A percentile compares a stretch with the other conserved stretches of the same genome.
These are phyloP conservation scores for Fulica atra DNA, from an alignment of 2,113 vertebrate genomes.

Conservation along the genomic window DNA sequence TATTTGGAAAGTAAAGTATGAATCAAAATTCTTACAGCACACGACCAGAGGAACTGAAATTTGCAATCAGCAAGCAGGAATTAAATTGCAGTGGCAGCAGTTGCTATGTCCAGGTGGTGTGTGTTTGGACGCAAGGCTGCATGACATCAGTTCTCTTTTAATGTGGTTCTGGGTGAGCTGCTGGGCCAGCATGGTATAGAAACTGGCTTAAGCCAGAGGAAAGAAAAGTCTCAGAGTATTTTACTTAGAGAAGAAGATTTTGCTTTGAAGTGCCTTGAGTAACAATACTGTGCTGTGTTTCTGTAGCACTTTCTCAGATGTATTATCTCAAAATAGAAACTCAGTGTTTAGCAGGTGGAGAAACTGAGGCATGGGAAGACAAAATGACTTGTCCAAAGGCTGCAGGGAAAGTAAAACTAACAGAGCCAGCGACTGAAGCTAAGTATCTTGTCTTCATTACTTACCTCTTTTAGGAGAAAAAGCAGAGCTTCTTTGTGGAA, in stretches of 20 bases:
- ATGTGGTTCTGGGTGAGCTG: conserved; percentile 28
- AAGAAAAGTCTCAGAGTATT: not conserved
- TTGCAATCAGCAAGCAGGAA: conserved; percentile 45
- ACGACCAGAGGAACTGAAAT: conserved; percentile 67
- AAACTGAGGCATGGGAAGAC: not conserved
- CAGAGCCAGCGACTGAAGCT: not conserved
- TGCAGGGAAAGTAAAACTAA: not conserved
- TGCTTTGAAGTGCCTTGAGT: not conserved
- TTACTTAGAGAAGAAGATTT: not conserved
- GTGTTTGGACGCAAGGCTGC: conserved; percentile 7
- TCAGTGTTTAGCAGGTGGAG: not conserved
- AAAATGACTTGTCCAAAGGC: not conserved
- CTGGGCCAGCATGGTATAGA: not conserved
- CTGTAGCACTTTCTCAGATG: not conserved
- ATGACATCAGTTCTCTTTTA: conserved; percentile 28
- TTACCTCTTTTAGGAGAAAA: not conserved
- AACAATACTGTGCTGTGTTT: not conserved
- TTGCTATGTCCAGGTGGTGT: conserved; percentile 30
- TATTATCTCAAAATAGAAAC: not conserved
- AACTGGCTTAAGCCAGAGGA: not conserved
- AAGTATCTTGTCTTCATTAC: not conserved
- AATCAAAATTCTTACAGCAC: conserved; percentile 57
- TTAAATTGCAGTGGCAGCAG: conserved; percentile 51
- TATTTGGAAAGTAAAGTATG: conserved; percentile 60
- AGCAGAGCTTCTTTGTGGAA: not conserved